A percentile compares a stretch with the other conserved stretches of the same genome.
These are phyloP conservation scores for Hartigia nigra DNA, from an alignment of 2,888 invertebrate genomes.

Conservation along the genomic window DNA sequence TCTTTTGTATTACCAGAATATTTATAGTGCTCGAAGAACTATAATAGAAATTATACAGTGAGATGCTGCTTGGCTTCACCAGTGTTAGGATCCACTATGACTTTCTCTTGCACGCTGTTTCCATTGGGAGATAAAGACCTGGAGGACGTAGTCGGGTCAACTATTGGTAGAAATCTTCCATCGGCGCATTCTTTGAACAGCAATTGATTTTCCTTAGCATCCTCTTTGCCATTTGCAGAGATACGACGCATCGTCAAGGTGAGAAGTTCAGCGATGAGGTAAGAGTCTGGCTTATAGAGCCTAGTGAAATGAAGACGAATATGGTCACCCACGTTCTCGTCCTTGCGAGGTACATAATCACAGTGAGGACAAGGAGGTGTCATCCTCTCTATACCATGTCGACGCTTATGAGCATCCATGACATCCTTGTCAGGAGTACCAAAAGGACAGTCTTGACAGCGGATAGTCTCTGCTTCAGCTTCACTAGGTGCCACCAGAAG, in stretches of 20 bases:
- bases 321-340: conserved; percentile 56
- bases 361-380: conserved; percentile 60
- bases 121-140: conserved; percentile 25
- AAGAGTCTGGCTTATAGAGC: conserved; percentile 59
- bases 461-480: conserved; percentile 33
- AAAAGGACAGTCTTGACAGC: conserved; percentile 56
- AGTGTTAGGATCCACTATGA: conserved; percentile 58
- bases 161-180: conserved; percentile 50
- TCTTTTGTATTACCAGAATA: not conserved
- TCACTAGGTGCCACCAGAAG: conserved; percentile 26
- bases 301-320: conserved; percentile 56
- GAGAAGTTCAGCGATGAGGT: conserved; percentile 54
- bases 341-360: conserved; percentile 59
- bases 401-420: conserved; percentile 55
- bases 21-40: not conserved
- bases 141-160: conserved; percentile 32
- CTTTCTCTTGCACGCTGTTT: conserved; percentile 42
- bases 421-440: conserved; percentile 50
- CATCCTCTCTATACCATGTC: conserved; percentile 58
- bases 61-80: conserved; percentile 53
- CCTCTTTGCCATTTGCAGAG: conserved; percentile 33
- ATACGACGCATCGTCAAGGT: conserved; percentile 48
- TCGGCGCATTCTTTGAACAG: conserved; percentile 54
- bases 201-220: conserved; percentile 40
- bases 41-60: not conserved